Conservation (phyloP, 2,797 vertebrate species). For the Sphaeramia orbicularis region DNA sequence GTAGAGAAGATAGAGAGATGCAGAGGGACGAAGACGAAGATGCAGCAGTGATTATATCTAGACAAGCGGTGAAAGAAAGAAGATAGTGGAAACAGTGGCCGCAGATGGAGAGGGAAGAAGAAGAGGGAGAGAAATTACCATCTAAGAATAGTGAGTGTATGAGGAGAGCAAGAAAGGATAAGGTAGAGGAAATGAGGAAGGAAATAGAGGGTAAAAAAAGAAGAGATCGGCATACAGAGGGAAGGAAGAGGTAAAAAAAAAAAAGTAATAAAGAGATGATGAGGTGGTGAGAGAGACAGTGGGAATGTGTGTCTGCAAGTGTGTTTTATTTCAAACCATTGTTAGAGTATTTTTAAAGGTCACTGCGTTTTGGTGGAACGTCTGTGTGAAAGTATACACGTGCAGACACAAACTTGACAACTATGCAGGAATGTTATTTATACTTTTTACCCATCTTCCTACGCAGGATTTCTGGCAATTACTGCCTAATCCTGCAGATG, state of each 20-base stretch:
- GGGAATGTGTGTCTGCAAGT: slow-evolving; percentile 10
- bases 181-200: slow-evolving; percentile 67
- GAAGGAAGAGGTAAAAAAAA: slow-evolving; percentile 44
- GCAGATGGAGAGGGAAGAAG: slow-evolving; percentile 9
- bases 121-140: slow-evolving; percentile 52
- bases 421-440: not conserved
- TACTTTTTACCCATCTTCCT: slow-evolving; percentile 14
- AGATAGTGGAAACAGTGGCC: slow-evolving; percentile 7
- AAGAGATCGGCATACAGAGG: slow-evolving; percentile 15
- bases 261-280: slow-evolving; percentile 66
- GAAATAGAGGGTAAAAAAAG: slow-evolving; percentile 67
- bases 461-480: slow-evolving; percentile 9
- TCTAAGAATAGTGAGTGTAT: slow-evolving; percentile 70
- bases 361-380: slow-evolving; percentile 62
- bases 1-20: slow-evolving; percentile 11
- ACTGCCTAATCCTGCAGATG: slow-evolving; percentile 1
- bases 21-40: slow-evolving; percentile 1
- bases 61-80: slow-evolving; percentile 9
- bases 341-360: slow-evolving; percentile 79
- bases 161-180: slow-evolving; percentile 49
- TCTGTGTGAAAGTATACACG: slow-evolving; percentile 22
- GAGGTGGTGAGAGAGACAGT: slow-evolving; percentile 38
- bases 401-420: slow-evolving; percentile 15
- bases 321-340: slow-evolving; percentile 55
- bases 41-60: slow-evolving; percentile 31